phyloP scores from a whole-genome alignment of 64 coral and sea anemone genomes.

The Catalaphyllia jardinei region DNA sequence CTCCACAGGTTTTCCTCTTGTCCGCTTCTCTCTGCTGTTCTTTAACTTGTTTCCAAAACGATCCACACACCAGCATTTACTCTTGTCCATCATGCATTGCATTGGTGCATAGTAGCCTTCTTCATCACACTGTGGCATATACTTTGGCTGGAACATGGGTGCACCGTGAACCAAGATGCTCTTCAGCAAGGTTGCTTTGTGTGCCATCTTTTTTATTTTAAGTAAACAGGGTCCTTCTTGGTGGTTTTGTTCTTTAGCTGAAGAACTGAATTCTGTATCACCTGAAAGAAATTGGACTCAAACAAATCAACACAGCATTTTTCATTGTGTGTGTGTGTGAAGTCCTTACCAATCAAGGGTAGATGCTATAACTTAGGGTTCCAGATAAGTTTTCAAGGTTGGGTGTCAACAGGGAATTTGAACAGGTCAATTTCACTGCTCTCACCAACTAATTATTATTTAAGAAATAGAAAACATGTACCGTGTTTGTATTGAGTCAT shows the following conservation, averaged over 20 bases:
- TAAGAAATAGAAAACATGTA: too few relatives aligned
- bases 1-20: neutral
- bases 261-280: neutral
- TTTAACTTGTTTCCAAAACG: slow-evolving; percentile 8
- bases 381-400: too few relatives aligned
- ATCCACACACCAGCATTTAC: slow-evolving; percentile 49
- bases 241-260: neutral
- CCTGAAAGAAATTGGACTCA: neutral
- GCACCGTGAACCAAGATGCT: neutral
- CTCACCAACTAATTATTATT: too few relatives aligned
- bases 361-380: too few relatives aligned
- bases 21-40: neutral
- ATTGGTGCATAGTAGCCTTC: slow-evolving; percentile 19
- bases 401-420: too few relatives aligned
- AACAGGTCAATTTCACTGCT: too few relatives aligned
- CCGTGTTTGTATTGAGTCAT: too few relatives aligned
- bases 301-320: too few relatives aligned
- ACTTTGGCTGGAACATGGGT: neutral
- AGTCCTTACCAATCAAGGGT: too few relatives aligned
- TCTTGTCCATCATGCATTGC: slow-evolving; percentile 27
- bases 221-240: slow-evolving; percentile 1
- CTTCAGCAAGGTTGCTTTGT: neutral
- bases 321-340: too few relatives aligned
- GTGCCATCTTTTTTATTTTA: neutral
- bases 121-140: slow-evolving; percentile 16